phyloP scores from a whole-genome alignment of 2,888 invertebrate genomes.

The Melanostoma mellinum region DNA sequence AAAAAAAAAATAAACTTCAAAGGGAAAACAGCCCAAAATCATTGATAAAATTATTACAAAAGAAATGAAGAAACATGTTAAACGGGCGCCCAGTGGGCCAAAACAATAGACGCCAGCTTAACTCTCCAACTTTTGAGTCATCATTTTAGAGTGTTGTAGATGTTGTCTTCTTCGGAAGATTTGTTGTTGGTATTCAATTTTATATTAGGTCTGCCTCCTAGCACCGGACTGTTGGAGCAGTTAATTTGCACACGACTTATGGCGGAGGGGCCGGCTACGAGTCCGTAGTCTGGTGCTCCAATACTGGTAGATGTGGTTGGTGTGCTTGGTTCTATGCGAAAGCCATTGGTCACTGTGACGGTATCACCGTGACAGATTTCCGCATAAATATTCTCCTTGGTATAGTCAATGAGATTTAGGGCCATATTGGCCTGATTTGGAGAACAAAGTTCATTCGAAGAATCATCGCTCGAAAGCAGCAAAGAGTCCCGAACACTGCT shows the following conservation, averaged over 20 bases:
- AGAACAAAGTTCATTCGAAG: conserved; percentile 59
- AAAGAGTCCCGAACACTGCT: conserved; percentile 88
- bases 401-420: conserved; percentile 77
- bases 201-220: conserved; percentile 38
- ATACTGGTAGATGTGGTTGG: conserved; percentile 51
- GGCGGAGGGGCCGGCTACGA: conserved; percentile 75
- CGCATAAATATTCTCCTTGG: conserved; percentile 87
- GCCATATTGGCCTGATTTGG: conserved; percentile 74
- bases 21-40: conserved; percentile 49
- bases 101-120: conserved; percentile 78
- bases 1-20: conserved; percentile 47
- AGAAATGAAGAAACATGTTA: conserved; percentile 41
- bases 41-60: background rate
- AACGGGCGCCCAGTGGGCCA: conserved; percentile 74
- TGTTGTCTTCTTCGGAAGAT: conserved; percentile 77
- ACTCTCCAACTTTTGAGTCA: conserved; percentile 81
- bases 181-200: conserved; percentile 41
- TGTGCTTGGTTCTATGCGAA: conserved; percentile 54
- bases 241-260: conserved; percentile 81
- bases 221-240: conserved; percentile 78
- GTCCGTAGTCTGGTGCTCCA: conserved; percentile 38
- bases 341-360: conserved; percentile 42
- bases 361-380: conserved; percentile 84
- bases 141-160: conserved; percentile 82
- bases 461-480: conserved; percentile 78